Evolutionary conservation across 2,888 invertebrate genomes (phyloP).

Genomic region (Apeira syringaria): DNA sequence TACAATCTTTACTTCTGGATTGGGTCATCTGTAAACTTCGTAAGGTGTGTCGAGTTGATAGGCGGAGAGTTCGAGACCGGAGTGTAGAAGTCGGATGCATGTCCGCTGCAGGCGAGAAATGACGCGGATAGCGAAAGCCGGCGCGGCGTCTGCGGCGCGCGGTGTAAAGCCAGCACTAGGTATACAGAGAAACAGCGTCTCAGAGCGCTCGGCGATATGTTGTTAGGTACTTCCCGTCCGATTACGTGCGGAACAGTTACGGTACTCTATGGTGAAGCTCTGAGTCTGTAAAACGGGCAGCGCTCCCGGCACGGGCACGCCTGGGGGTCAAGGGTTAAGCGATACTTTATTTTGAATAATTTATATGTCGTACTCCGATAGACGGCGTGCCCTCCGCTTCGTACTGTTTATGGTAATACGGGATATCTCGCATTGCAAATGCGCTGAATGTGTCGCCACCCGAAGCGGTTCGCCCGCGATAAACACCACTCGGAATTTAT

Average conservation of each 20-base stretch:
- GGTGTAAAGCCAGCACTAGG: slow-evolving; percentile 10
- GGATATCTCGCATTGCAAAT: slow-evolving; percentile 83
- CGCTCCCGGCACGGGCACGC: slow-evolving; percentile 35
- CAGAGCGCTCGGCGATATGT: too few relatives aligned
- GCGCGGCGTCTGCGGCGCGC: slow-evolving; percentile 12
- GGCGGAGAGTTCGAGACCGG: slow-evolving; percentile 16
- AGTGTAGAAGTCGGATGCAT: slow-evolving; percentile 19
- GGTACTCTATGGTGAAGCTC: too few relatives aligned
- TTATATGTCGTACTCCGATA: slow-evolving; percentile 81
- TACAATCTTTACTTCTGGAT: slow-evolving; percentile 24
- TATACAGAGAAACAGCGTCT: too few relatives aligned
- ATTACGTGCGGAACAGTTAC: too few relatives aligned
- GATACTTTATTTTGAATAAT: slow-evolving; percentile 84
- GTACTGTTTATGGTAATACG: slow-evolving; percentile 82
- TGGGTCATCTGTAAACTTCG: slow-evolving; percentile 19
- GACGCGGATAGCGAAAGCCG: too few relatives aligned
- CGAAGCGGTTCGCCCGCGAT: slow-evolving; percentile 65
- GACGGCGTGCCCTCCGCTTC: slow-evolving; percentile 80
- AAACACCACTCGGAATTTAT: slow-evolving; percentile 63
- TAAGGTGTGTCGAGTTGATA: slow-evolving; percentile 22
- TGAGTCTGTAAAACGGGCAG: slow-evolving; percentile 8
- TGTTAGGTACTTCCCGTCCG: too few relatives aligned
- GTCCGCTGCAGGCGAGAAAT: slow-evolving; percentile 25
- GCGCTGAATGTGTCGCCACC: slow-evolving; percentile 78
- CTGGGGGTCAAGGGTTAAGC: slow-evolving; percentile 76